phyloP scores from a whole-genome alignment of 2,888 invertebrate genomes.

The Rhopalosiphum nymphaeae region DNA sequence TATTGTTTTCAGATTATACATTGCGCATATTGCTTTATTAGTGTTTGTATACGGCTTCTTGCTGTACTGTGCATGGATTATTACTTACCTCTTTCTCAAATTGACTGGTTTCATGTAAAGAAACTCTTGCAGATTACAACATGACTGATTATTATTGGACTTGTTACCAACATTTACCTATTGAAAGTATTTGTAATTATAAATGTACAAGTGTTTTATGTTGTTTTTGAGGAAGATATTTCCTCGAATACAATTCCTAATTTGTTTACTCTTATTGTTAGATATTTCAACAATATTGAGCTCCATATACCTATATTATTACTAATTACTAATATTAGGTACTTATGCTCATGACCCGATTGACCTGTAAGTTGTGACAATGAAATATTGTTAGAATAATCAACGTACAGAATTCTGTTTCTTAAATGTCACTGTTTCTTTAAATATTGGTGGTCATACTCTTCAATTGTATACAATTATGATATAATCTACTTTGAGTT shows the following conservation, averaged over 20 bases:
- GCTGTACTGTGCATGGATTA: conserved; percentile 25
- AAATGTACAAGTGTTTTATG: background rate
- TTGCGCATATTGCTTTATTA: conserved; percentile 57
- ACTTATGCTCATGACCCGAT: background rate
- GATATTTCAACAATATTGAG: background rate
- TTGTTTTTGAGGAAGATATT: background rate
- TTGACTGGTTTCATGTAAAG: conserved; percentile 7
- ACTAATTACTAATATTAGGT: background rate
- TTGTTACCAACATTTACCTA: conserved; percentile 4
- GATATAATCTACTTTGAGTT: background rate
- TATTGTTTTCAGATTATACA: conserved; percentile 62
- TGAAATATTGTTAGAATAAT: background rate
- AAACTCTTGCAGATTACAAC: background rate
- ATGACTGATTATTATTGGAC: conserved; percentile 16
- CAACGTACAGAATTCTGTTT: background rate
- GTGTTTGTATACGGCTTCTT: conserved; percentile 40
- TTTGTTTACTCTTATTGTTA: conserved; percentile 5
- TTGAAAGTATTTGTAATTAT: background rate
- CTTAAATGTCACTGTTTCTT: background rate
- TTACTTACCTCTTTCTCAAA: conserved; percentile 1
- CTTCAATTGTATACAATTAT: background rate
- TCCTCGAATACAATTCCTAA: background rate
- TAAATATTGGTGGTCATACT: background rate
- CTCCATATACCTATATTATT: background rate
- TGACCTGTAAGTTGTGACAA: background rate